Percentiles rank a stretch among this genome's conserved stretches.
Conservation (phyloP, 2,113 vertebrate genomes). For the Cisticola juncidis region DNA sequence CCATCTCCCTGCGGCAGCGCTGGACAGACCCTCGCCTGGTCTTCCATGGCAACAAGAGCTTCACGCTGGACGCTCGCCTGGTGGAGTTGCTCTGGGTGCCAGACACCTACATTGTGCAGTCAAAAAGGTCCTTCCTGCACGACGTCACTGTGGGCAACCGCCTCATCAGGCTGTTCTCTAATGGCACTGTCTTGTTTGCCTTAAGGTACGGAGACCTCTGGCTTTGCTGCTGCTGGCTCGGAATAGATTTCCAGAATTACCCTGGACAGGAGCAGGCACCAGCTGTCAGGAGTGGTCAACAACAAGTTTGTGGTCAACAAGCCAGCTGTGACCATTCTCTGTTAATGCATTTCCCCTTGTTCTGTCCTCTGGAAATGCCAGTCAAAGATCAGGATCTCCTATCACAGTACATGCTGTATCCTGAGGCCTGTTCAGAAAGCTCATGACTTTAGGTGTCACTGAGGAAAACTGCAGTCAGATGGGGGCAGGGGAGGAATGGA, state of each 20-base stretch:
- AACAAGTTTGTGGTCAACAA: background rate
- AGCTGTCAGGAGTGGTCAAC: rapidly evolving
- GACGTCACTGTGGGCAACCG: conserved; percentile 88
- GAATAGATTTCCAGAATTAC: background rate
- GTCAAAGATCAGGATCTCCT: background rate
- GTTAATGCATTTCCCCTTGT: background rate
- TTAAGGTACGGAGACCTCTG: conserved; percentile 74
- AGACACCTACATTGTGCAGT: conserved; percentile 90
- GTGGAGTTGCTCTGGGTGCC: conserved; percentile 91
- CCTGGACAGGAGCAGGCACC: background rate
- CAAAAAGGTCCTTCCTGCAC: conserved; percentile 89
- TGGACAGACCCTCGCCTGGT: conserved; percentile 85
- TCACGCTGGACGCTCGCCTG: conserved; percentile 86
- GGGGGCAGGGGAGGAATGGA: background rate
- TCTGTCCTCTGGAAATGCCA: background rate
- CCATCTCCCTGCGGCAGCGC: conserved; percentile 85
- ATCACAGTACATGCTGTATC: rapidly evolving
- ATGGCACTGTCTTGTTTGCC: conserved; percentile 87
- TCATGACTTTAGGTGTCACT: background rate
- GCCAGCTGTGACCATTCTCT: background rate
- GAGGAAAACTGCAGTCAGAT: background rate
- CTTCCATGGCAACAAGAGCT: conserved; percentile 86
- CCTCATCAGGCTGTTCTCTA: conserved; percentile 87
- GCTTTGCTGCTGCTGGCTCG: background rate
- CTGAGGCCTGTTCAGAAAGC: background rate